Conservation (phyloP, 2,888 invertebrate species). For the Chrysina gloriosa region DNA sequence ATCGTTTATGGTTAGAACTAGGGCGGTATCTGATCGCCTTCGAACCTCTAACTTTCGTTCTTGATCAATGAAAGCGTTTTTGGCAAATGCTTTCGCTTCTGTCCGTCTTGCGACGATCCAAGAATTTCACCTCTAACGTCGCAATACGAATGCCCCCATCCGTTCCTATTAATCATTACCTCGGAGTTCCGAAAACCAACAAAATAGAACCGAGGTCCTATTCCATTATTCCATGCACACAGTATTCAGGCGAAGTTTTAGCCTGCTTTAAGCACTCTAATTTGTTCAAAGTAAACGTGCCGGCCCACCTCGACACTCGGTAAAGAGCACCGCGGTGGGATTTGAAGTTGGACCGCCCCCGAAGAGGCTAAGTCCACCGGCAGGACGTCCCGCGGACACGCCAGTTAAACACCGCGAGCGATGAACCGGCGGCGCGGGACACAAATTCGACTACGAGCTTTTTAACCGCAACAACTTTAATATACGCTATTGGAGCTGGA, state of each 20-base stretch:
- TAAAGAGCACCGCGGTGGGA: conserved; percentile 61
- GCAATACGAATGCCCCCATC: conserved; percentile 70
- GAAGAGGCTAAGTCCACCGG: conserved; percentile 54
- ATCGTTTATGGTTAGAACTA: no score
- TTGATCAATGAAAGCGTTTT: conserved; percentile 77
- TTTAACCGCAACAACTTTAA: conserved; percentile 76
- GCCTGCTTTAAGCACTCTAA: conserved; percentile 76
- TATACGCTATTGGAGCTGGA: conserved; percentile 78
- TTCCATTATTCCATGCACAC: conserved; percentile 75
- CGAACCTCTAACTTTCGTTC: conserved; percentile 77
- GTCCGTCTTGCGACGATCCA: conserved; percentile 70
- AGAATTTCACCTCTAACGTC: conserved; percentile 72
- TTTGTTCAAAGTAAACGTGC: conserved; percentile 74
- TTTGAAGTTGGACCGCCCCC: no score
- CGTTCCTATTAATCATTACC: conserved; percentile 70
- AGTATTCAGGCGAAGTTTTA: conserved; percentile 61
- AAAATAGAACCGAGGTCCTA: conserved; percentile 73
- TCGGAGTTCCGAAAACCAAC: conserved; percentile 70
- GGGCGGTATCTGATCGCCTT: no score
- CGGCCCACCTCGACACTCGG: conserved; percentile 65
- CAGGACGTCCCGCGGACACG: conserved; percentile 54
- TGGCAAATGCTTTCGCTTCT: conserved; percentile 77
- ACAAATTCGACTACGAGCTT: conserved; percentile 61
- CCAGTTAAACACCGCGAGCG: conserved; percentile 42
- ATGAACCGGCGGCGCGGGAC: conserved; percentile 62